Base-by-base conservation (phyloP, 2,888 invertebrate species). In the Acheta domesticus region DNA sequence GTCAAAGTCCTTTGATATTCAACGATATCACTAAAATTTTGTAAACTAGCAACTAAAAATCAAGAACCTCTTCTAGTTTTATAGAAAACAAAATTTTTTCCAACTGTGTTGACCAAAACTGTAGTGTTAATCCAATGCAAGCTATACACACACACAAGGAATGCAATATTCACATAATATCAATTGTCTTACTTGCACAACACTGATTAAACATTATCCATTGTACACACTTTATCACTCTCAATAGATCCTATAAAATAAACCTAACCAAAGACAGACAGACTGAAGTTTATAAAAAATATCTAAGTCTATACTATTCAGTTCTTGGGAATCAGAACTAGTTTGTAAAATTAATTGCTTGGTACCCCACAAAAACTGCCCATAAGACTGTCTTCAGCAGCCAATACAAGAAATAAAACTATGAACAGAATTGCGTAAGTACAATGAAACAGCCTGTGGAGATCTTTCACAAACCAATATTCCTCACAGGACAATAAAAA, bases 161-260 rank as follows among this genome's bases (percentile, higher is more conserved):
- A 62, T 62, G 62, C 62, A 62, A 62, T 62, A 19, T 62, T 62
- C 62, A 62, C 62, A 62, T 62, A 62, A 62, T 62, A 62, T 62
- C 62, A 62, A 62, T n/a, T 62, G 62, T 62, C 14, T 62, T 19
- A 62, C 14, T 62, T 62, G 62, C 62, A 62, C 62, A 62, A 19
- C 62, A 19, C 16, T 14, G 62, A 62, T 62, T n/a, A 62, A 62
- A 62, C n/a, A 62, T 62, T 14, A 19, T 16, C 62, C 62, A 62
- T 14, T 16, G 11, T n/a, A 62, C 62, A 62, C n/a, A 16, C 62
- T 19, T 62, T 62, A 12, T 62, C 16, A 8, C n/a, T 62, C 62
- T 62, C 62, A 62, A n/a, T 62, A 62, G 16, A 62, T 62, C n/a
- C 62, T 62, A n/a, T 62, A 62, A 62, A 62, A 19, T 36, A 19